Conservation (phyloP, 1,140 invertebrate genomes). For the Ceratina japonica region DNA sequence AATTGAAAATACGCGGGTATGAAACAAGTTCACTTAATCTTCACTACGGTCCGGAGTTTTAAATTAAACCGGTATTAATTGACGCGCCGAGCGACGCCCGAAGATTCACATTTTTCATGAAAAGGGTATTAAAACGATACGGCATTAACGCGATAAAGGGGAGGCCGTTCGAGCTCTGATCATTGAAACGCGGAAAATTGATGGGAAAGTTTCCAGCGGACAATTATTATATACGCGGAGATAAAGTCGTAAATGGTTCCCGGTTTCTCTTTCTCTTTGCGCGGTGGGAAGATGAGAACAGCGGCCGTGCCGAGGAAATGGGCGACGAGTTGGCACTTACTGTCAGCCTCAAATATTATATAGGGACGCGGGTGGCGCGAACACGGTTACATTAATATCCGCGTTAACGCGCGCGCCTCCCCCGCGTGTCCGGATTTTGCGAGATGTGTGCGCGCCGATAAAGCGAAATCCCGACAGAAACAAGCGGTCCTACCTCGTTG, state of each 20-base stretch:
- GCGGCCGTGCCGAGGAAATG: slow-evolving; percentile 23
- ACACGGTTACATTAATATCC: slow-evolving; percentile 56
- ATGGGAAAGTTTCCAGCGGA: too few relatives aligned
- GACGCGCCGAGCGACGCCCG: too few relatives aligned
- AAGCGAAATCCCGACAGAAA: slow-evolving; percentile 32
- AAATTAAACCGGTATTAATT: too few relatives aligned
- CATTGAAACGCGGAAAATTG: too few relatives aligned
- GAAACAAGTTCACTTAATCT: slow-evolving; percentile 39
- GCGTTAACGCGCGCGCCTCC: slow-evolving; percentile 29
- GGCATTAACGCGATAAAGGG: too few relatives aligned
- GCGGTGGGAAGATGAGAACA: slow-evolving; percentile 3
- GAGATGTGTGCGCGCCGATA: slow-evolving; percentile 29
- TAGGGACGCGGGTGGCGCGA: slow-evolving; percentile 25
- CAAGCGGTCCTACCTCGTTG: not conserved
- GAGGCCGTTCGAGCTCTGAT: too few relatives aligned
- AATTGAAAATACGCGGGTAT: slow-evolving; percentile 59
- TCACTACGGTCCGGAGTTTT: too few relatives aligned
- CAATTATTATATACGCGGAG: too few relatives aligned
- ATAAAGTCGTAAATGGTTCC: not conserved
- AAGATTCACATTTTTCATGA: too few relatives aligned
- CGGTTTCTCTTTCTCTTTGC: slow-evolving; percentile 5
- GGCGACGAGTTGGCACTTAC: slow-evolving; percentile 56
- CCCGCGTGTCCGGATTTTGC: slow-evolving; percentile 24
- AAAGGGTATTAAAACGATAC: too few relatives aligned
- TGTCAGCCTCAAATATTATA: slow-evolving; percentile 55